Percentiles rank a stretch among this genome's conserved stretches.
phyloP scores from a whole-genome alignment of 1,140 invertebrate species.

The Philopotamus ludificatus region DNA sequence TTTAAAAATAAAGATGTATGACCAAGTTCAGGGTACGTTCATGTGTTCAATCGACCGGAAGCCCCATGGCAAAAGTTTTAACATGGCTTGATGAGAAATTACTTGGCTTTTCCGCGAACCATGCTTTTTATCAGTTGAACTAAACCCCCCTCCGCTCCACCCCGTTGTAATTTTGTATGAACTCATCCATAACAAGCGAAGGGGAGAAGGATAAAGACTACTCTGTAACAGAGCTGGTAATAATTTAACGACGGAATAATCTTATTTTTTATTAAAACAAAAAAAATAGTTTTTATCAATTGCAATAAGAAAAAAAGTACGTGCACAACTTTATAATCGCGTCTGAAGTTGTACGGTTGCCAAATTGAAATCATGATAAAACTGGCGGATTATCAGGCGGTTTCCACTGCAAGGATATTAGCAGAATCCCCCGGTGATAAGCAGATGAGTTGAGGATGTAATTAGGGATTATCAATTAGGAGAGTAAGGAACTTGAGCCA shows the following conservation, averaged over 20 bases:
- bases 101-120: background rate
- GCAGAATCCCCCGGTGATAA: background rate
- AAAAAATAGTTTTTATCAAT: too few relatives aligned
- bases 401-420: conserved; percentile 2
- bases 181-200: too few relatives aligned
- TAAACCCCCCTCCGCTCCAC: background rate
- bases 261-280: too few relatives aligned
- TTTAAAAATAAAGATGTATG: too few relatives aligned
- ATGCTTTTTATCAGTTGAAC: background rate
- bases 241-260: too few relatives aligned
- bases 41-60: too few relatives aligned
- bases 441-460: conserved; percentile 5
- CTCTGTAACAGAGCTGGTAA: too few relatives aligned
- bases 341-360: background rate
- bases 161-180: too few relatives aligned
- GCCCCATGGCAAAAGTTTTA: background rate
- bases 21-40: too few relatives aligned
- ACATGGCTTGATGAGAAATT: background rate
- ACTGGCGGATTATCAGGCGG: background rate
- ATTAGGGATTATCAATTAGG: conserved; percentile 13
- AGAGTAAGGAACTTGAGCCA: background rate
- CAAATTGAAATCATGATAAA: background rate
- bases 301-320: too few relatives aligned
- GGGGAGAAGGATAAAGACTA: too few relatives aligned
- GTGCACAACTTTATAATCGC: too few relatives aligned